Evolutionary conservation across 2,113 vertebrate genomes (phyloP).

Genomic region (Poecilia latipinna): DNA sequence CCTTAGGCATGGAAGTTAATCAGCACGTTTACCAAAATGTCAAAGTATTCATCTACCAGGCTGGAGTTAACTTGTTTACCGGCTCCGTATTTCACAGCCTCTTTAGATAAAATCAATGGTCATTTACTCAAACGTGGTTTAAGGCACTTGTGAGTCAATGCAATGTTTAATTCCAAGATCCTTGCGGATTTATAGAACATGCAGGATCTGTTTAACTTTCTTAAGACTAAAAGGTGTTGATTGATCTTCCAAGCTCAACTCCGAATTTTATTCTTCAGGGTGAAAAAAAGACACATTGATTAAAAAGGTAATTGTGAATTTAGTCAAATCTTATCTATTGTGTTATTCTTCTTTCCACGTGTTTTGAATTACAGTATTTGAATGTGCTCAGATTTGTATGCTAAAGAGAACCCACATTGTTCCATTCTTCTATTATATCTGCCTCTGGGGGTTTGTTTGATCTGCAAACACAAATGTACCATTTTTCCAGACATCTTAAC

Average conservation of each 20-base stretch:
- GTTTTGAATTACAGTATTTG: conserved; percentile 1
- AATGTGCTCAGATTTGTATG: conserved; percentile 11
- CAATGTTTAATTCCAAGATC: conserved; percentile 5
- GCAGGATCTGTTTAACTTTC: background rate
- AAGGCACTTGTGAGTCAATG: background rate
- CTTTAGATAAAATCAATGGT: conserved; percentile 4
- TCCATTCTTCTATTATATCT: conserved; percentile 6
- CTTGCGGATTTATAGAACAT: background rate
- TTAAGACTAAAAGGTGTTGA: background rate
- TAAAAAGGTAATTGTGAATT: conserved; percentile 7
- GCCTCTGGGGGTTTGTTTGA: conserved; percentile 22
- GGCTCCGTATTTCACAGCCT: background rate
- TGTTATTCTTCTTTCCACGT: background rate
- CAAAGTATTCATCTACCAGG: background rate
- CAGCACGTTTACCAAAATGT: conserved; percentile 5
- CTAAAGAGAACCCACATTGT: conserved; percentile 18
- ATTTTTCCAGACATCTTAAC: conserved; percentile 17
- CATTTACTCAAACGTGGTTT: background rate
- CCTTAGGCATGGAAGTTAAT: conserved; percentile 4
- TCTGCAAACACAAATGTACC: conserved; percentile 3
- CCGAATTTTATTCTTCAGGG: background rate
- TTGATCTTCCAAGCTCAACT: background rate
- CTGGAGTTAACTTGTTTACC: background rate
- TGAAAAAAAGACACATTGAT: background rate
- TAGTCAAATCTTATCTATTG: conserved; percentile 5